phyloP scores from a whole-genome alignment of 2,888 invertebrate genomes.

The Ochropacha duplaris region DNA sequence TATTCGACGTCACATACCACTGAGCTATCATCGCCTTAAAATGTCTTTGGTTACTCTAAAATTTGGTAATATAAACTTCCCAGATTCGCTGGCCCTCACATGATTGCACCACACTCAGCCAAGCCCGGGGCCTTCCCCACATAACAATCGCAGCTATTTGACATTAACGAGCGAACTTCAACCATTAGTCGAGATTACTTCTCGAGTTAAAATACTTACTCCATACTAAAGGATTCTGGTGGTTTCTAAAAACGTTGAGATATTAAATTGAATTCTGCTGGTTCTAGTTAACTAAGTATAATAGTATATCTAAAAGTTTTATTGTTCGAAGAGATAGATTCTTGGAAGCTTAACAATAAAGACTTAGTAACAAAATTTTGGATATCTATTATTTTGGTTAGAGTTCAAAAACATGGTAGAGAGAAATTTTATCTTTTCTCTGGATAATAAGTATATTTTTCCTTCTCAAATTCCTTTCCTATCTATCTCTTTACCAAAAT shows the following conservation, averaged over 20 bases:
- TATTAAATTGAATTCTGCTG: not conserved
- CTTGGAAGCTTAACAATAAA: too few species aligned
- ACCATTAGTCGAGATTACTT: constrained; percentile 65
- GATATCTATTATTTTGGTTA: too few species aligned
- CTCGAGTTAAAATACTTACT: constrained; percentile 49
- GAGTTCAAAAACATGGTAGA: too few species aligned
- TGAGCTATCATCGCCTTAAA: too few species aligned
- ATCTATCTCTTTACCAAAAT: too few species aligned
- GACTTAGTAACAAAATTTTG: too few species aligned
- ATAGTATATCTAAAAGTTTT: not conserved
- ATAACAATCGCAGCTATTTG: constrained; percentile 65
- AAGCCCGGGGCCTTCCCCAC: constrained; percentile 35
- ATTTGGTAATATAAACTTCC: too few species aligned
- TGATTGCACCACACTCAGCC: constrained; percentile 18
- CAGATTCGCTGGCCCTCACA: constrained; percentile 3
- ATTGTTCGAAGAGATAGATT: not conserved
- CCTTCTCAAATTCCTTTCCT: too few species aligned
- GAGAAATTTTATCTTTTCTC: too few species aligned
- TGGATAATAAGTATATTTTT: too few species aligned
- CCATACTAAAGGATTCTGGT: constrained; percentile 25
- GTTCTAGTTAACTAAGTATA: not conserved
- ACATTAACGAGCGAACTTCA: constrained; percentile 66
- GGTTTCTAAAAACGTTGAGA: constrained; percentile 20
- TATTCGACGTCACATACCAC: too few species aligned
- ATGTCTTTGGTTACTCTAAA: too few species aligned